These are phyloP conservation scores for Argyrosomus japonicus DNA, from an alignment of 2,113 vertebrate species.

Conservation along the genomic window DNA sequence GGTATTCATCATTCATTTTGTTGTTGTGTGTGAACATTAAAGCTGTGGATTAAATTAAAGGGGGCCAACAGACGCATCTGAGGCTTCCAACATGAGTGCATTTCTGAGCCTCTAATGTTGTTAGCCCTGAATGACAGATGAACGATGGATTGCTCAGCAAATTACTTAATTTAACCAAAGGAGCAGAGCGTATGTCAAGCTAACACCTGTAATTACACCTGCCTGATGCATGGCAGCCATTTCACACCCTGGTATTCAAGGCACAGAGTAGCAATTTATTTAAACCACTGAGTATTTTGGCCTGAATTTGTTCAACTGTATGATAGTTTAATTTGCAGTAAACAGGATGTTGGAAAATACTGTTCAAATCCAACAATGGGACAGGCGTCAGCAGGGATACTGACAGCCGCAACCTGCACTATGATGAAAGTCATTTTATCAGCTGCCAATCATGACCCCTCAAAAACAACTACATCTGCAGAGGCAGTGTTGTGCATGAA, in stretches of 20 bases:
- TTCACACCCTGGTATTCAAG: slow-evolving; percentile 36
- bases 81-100: slow-evolving; percentile 60
- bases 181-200: slow-evolving; percentile 61
- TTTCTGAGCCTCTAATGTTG: slow-evolving; percentile 66
- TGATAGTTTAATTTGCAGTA: slow-evolving; percentile 57
- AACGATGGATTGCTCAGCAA: slow-evolving; percentile 63
- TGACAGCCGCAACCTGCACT: slow-evolving; percentile 28
- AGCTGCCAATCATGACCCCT: slow-evolving; percentile 55
- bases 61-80: slow-evolving; percentile 58
- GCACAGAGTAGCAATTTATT: slow-evolving; percentile 57
- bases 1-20: slow-evolving; percentile 74
- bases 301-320: slow-evolving; percentile 25
- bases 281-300: slow-evolving; percentile 39
- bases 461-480: slow-evolving; percentile 56
- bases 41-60: slow-evolving; percentile 74
- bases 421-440: slow-evolving; percentile 62
- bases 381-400: slow-evolving; percentile 45
- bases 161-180: slow-evolving; percentile 74
- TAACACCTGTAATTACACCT: slow-evolving; percentile 77
- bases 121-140: slow-evolving; percentile 75
- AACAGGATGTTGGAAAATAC: slow-evolving; percentile 50
- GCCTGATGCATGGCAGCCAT: slow-evolving; percentile 59
- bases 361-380: slow-evolving; percentile 33
- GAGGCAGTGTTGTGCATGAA: slow-evolving; percentile 38
- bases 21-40: slow-evolving; percentile 61